Evolutionary conservation across 2,888 invertebrate species (phyloP).

Genomic region (Diaphora mendica): DNA sequence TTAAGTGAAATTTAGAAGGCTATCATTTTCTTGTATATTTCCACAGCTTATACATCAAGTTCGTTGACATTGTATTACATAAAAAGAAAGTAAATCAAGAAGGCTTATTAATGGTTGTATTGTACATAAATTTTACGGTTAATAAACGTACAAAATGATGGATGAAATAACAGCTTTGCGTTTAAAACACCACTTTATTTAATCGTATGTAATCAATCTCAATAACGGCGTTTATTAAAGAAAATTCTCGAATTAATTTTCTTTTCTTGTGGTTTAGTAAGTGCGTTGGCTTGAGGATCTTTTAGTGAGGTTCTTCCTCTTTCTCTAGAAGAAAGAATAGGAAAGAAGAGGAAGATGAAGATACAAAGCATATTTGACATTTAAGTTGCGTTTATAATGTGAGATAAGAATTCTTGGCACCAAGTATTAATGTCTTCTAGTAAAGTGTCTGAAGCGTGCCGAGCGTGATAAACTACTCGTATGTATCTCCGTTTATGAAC

Average conservation of each 20-base stretch:
- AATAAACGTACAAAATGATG: constrained; percentile 30
- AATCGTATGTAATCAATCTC: constrained; percentile 20
- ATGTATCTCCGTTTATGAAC: neutral
- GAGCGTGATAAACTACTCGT: neutral
- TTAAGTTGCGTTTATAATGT: too few species aligned
- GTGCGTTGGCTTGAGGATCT: neutral
- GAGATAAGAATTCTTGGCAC: too few species aligned
- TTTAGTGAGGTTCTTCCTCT: too few species aligned
- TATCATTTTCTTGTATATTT: neutral
- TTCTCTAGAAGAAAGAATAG: too few species aligned
- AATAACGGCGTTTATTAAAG: neutral
- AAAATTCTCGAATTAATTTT: constrained; percentile 10
- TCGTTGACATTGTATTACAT: constrained; percentile 9
- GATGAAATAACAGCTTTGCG: constrained; percentile 21
- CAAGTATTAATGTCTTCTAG: too few species aligned
- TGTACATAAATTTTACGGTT: constrained; percentile 35
- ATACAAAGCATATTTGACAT: too few species aligned
- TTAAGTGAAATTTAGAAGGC: neutral
- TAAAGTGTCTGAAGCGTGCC: neutral
- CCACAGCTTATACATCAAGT: constrained; percentile 20
- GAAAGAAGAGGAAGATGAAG: too few species aligned
- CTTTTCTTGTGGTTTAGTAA: neutral
- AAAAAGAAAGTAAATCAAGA: constrained; percentile 32
- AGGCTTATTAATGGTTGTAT: constrained; percentile 24
- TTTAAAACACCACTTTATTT: constrained; percentile 16